Conservation (phyloP, 2,113 vertebrate genomes). For the Gymnobelideus leadbeateri region DNA sequence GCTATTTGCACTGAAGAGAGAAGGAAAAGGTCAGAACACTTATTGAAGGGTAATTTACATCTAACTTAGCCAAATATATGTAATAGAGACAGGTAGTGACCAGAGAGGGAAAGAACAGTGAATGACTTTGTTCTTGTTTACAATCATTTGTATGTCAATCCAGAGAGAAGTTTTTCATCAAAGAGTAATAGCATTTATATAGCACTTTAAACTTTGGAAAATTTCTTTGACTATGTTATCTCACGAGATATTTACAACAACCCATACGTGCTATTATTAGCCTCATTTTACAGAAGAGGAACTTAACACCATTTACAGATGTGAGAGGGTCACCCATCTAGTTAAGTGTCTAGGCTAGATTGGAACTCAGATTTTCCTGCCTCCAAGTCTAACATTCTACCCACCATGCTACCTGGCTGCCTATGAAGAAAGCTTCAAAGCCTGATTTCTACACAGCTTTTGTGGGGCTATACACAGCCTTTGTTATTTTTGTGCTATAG, state of each 20-base stretch:
- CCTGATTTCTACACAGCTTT: neutral
- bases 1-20: neutral
- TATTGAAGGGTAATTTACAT: neutral
- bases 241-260: neutral
- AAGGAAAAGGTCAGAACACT: neutral
- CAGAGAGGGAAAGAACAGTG: neutral
- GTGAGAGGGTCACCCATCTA: neutral
- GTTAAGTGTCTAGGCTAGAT: neutral
- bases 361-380: neutral
- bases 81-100: neutral
- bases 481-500: neutral
- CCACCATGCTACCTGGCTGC: neutral
- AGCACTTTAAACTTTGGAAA: neutral
- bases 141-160: neutral
- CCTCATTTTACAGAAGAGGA: neutral
- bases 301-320: neutral
- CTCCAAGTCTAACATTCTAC: neutral
- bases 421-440: neutral
- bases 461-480: neutral
- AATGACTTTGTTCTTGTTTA: neutral
- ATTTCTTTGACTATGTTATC: neutral
- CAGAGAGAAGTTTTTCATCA: neutral
- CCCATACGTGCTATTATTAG: neutral
- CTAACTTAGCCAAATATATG: neutral
- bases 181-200: neutral